A percentile compares a stretch with the other conserved stretches of the same genome.
Evolutionary conservation across 2,797 vertebrate genomes (phyloP).

Genomic region (Syngnathus rostellatus): DNA sequence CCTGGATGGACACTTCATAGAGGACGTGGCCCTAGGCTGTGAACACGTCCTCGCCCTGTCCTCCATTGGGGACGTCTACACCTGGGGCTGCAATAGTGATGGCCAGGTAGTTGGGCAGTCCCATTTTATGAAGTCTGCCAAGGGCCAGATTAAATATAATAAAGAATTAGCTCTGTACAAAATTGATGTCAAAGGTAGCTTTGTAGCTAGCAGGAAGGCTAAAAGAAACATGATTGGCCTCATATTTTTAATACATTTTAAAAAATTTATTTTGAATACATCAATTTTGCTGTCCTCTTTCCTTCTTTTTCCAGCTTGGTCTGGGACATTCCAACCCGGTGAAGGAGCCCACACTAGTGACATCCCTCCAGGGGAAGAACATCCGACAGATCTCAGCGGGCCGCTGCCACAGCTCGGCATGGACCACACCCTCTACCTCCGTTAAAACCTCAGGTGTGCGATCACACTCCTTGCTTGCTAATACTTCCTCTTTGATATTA

Average conservation of each 20-base stretch:
- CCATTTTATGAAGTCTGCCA: background rate
- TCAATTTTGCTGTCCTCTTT: background rate
- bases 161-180: too few species aligned
- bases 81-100: constrained; percentile 78
- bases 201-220: too few species aligned
- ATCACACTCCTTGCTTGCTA: background rate
- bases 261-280: background rate
- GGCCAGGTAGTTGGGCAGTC: constrained; percentile 62
- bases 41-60: constrained; percentile 72
- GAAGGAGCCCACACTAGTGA: constrained; percentile 69
- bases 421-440: constrained; percentile 71
- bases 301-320: constrained; percentile 62
- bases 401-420: constrained; percentile 75
- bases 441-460: constrained; percentile 65
- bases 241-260: too few species aligned
- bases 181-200: too few species aligned
- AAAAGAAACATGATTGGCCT: too few species aligned
- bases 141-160: background rate
- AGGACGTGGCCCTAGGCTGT: constrained; percentile 72
- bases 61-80: constrained; percentile 70
- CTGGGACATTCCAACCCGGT: constrained; percentile 71
- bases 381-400: constrained; percentile 75
- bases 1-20: constrained; percentile 70
- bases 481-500: background rate
- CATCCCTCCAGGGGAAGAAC: constrained; percentile 67